phyloP scores from a whole-genome alignment of 2,888 invertebrate genomes.

The Neoitamus cyanurus region DNA sequence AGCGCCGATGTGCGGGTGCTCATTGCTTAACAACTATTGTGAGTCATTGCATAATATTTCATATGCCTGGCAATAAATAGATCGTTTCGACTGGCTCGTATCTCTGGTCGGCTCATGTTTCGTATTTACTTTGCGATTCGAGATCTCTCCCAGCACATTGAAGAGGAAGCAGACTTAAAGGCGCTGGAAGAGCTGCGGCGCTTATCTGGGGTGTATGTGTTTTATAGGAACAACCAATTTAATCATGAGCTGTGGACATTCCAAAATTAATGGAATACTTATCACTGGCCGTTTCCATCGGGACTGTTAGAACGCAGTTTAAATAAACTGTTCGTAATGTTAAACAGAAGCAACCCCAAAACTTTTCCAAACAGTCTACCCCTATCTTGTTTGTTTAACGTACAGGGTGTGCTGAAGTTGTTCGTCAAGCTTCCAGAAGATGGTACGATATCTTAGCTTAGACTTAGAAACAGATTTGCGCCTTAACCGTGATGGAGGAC shows the following conservation, averaged over 20 bases:
- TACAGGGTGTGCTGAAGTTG: background rate
- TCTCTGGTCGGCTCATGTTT: conserved; percentile 26
- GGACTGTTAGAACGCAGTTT: background rate
- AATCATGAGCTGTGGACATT: background rate
- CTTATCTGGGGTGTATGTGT: background rate
- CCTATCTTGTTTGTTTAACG: background rate
- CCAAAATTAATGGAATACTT: background rate
- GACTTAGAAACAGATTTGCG: background rate
- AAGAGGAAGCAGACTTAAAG: conserved; percentile 8
- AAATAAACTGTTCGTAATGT: background rate
- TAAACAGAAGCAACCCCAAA: background rate
- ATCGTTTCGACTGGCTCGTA: conserved; percentile 50
- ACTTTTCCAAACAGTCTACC: background rate
- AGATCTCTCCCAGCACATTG: conserved; percentile 14
- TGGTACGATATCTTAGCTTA: too few species aligned
- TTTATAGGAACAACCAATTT: background rate
- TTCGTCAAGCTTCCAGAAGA: background rate
- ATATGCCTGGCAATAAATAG: conserved; percentile 12
- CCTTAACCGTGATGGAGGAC: too few species aligned
- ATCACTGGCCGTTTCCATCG: background rate
- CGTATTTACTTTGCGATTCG: background rate
- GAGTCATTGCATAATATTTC: conserved; percentile 30
- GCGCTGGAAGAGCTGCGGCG: background rate
- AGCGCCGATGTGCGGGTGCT: background rate
- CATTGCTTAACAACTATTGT: background rate